A percentile compares a stretch with the other conserved stretches of the same genome.
phyloP scores from a whole-genome alignment of 2,797 vertebrate genomes.

The Geotrypetes seraphini region DNA sequence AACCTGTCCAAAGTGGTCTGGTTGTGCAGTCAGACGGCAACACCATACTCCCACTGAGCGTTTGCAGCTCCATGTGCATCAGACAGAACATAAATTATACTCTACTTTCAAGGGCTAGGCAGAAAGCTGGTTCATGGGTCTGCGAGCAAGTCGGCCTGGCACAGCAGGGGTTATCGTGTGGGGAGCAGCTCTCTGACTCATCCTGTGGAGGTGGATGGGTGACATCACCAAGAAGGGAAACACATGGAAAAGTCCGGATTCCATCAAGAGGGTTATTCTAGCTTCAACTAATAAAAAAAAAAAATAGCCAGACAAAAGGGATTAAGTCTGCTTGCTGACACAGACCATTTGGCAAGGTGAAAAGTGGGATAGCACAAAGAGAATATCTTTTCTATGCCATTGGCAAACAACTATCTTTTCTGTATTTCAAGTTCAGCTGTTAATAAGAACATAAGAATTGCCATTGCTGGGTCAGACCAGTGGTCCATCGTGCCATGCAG shows the following conservation, averaged over 20 bases:
- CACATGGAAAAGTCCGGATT: conserved; percentile 12
- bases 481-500: too few relatives aligned
- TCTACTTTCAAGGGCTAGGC: conserved; percentile 16
- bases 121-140: conserved; percentile 11
- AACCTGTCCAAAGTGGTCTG: not conserved
- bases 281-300: conserved; percentile 29
- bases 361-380: conserved; percentile 7
- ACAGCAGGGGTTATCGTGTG: too few relatives aligned
- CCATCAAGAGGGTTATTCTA: conserved; percentile 15
- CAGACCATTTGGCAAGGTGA: conserved; percentile 18
- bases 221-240: conserved; percentile 27
- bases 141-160: too few relatives aligned
- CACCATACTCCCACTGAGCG: conserved; percentile 3
- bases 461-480: too few relatives aligned
- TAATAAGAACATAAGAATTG: too few relatives aligned
- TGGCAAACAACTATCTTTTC: conserved; percentile 13
- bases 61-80: conserved; percentile 5
- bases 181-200: conserved; percentile 14
- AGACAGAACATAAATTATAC: conserved; percentile 3
- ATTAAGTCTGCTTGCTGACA: conserved; percentile 18
- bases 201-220: conserved; percentile 15
- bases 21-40: conserved; percentile 2
- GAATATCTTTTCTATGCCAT: conserved; percentile 9
- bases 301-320: conserved; percentile 30
- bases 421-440: conserved; percentile 19